Base-by-base conservation (phyloP, 1,140 invertebrate species). In the Papilio helenus region DNA sequence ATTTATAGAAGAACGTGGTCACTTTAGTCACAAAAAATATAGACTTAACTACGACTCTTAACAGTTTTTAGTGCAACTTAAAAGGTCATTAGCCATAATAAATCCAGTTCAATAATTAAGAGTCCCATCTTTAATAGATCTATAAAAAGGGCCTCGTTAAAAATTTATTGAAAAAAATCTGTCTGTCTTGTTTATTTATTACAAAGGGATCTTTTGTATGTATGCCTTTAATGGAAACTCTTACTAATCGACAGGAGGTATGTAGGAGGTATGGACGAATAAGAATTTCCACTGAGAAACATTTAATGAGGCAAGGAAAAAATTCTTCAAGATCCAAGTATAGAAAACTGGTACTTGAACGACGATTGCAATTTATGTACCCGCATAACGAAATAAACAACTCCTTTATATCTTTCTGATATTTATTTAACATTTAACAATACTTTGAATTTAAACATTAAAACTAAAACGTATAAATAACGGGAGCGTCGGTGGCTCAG, bases 251-350 rank as follows among this genome's bases (percentile, higher is more conserved):
- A 74, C 42, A 74, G 72, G 44, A 49, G 72, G 72, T 74, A 74
- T 74, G 72, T 74, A 49, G 72, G 72, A 74, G 72, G 72, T 46
- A 74, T 74, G 72, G 44, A 74, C 72, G 72, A 7, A 74, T 74
- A 44, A 44, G 72, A 74, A 74, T 74, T 74, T 74, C 72, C 39
- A 74, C 72, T 74, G 72, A 23, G 42, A 49, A 74, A 44, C 72
- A 49, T 74, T 74, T 74, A 74, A 74, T 74, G 72, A 74, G 72
- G 72, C 42, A 74, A 68, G 42, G 72, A 74, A 74, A 74, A 74
- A 74, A 74, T 74, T 74, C 72, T 44, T 74, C 23, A 10, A 74
- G 20, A 49, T 20, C 72, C 72, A 74, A 74, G 72, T 74, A 74
- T 74, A 74, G 72, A 74, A 26, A 74, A 74, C 72, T 10, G 44